These are phyloP conservation scores for Symphodus melops DNA, from an alignment of 2,113 vertebrate genomes.

Conservation along the genomic window DNA sequence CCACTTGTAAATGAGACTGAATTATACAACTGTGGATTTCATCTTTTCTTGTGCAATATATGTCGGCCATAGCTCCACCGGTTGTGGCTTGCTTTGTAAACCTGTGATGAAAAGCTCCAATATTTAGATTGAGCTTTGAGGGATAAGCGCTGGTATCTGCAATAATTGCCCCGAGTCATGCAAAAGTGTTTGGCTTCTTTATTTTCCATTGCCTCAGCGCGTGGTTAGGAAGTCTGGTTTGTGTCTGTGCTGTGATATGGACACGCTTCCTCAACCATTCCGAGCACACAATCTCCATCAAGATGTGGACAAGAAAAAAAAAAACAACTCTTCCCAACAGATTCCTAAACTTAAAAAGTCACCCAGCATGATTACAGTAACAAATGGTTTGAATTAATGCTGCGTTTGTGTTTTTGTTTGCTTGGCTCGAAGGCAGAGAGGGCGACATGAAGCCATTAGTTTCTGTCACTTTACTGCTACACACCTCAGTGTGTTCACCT, in stretches of 20 bases:
- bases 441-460: background rate
- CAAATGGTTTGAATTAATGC: slow-evolving; percentile 44
- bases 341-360: slow-evolving; percentile 13
- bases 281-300: slow-evolving; percentile 16
- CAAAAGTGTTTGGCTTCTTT: slow-evolving; percentile 14
- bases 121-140: slow-evolving; percentile 33
- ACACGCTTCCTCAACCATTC: slow-evolving; percentile 21
- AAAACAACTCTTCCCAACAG: background rate
- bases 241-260: slow-evolving; percentile 15
- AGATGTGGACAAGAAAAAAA: slow-evolving; percentile 3
- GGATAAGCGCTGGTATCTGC: slow-evolving; percentile 42
- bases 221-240: slow-evolving; percentile 31
- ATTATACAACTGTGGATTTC: too few relatives aligned
- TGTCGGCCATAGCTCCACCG: background rate
- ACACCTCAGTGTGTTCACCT: background rate
- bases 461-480: background rate
- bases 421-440: background rate
- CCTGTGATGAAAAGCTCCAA: background rate
- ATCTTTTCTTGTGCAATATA: too few relatives aligned
- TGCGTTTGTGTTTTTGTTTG: background rate
- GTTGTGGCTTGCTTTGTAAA: background rate
- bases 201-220: slow-evolving; percentile 45
- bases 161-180: slow-evolving; percentile 55
- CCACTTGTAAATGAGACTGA: too few relatives aligned
- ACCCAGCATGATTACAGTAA: slow-evolving; percentile 14